Evolutionary conservation across 2,797 vertebrate genomes (phyloP).

Genomic region (Sebastes oblongus): DNA sequence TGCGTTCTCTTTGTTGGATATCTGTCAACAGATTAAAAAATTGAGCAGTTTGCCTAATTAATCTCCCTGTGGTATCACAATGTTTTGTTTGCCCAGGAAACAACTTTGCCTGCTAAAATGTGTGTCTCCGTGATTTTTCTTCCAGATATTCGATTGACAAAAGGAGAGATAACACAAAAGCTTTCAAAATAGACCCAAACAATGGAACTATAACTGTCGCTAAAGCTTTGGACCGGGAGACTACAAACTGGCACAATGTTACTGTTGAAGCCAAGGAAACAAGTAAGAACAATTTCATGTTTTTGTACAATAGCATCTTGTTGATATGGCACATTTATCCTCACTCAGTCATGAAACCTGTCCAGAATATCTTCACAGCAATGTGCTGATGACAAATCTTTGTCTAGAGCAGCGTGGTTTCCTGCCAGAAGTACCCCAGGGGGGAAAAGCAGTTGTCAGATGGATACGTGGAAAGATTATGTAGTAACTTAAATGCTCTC

Average conservation of each 20-base stretch:
- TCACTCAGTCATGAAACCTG: background rate
- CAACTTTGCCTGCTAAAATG: slow-evolving; percentile 52
- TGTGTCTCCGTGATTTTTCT: slow-evolving; percentile 43
- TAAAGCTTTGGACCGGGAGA: slow-evolving; percentile 89
- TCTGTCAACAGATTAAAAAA: slow-evolving; percentile 53
- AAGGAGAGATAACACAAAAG: slow-evolving; percentile 68
- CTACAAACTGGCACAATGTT: slow-evolving; percentile 88
- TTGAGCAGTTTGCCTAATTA: slow-evolving; percentile 66
- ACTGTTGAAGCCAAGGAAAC: slow-evolving; percentile 89
- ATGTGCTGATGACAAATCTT: background rate
- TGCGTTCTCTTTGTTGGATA: slow-evolving; percentile 54
- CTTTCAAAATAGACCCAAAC: slow-evolving; percentile 87
- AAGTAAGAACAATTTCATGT: slow-evolving; percentile 81
- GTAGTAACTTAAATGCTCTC: background rate
- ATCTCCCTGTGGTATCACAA: slow-evolving; percentile 57
- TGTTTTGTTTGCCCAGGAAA: slow-evolving; percentile 61
- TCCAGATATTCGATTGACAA: slow-evolving; percentile 88
- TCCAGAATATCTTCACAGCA: background rate
- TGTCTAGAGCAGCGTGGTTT: background rate
- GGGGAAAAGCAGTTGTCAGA: background rate
- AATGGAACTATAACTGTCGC: slow-evolving; percentile 88
- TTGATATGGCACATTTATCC: background rate
- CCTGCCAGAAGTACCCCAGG: background rate
- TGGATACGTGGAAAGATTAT: background rate
- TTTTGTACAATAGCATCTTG: background rate